Evolutionary conservation across 2,888 invertebrate species (phyloP), one percentile per base, ranked within the genome.

Genomic region (Mermis nigrescens): DNA sequence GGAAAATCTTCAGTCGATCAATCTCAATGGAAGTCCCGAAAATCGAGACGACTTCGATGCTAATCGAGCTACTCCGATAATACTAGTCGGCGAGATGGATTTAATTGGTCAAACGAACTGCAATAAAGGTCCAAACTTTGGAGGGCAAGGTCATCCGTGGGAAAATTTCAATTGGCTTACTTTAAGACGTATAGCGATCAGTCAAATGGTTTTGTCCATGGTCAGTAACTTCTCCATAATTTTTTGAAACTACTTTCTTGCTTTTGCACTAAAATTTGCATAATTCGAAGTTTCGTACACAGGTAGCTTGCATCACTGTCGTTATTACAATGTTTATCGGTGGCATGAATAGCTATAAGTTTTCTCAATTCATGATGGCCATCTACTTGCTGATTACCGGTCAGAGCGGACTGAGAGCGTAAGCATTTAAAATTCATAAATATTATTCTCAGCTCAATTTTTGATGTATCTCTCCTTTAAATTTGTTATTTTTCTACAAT

Each of bases 331-430:
- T 62, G n/a, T 31, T 54, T 27, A 32, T 53, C 48, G 55, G 46
- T 24, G 62, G 62, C 28, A 60, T 60, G 60, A 58, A 32, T 52
- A 32, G 60, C 38, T 58, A 60, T 52, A 60, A 59, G 46, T 62
- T 62, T 51, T 60, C 62, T 3, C 57, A 57, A 4, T 38, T 57
- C 15, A 57, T 46, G 32, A 32, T 28, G 54, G 48, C 56, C 1
- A 46, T 51, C 1, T 61, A 58, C 32, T 58, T 64, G 38, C 57
- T 63, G 53, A 58, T 57, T 60, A 63, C 62, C 31, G 58, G 60
- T 29, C 58, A 51, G 32, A 48, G 57, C 29, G 60, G 52, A 32
- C 57, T 61, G 2, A 12, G 53, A 45, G 61, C 58, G 53, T 60
- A n/a, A 55, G 61, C 55, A n/a, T 46, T 48, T 51, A 22, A 29